Base-by-base conservation (phyloP, 2,113 vertebrate genomes). In the Grus americana region DNA sequence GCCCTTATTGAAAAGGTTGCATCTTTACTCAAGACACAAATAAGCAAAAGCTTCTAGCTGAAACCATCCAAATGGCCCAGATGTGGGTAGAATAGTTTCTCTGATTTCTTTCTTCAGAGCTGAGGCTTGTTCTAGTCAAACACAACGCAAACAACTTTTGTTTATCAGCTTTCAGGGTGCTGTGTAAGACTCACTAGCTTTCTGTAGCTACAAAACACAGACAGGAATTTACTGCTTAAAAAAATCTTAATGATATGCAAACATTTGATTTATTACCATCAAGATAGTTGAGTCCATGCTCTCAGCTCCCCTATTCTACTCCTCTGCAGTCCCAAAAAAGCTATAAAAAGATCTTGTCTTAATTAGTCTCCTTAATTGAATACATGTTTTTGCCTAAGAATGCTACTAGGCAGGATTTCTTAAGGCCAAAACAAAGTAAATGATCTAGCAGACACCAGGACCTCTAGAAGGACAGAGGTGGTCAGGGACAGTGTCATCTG, bases 181-280 rank as follows among this genome's bases (percentile, higher is more conserved):
- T 74, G 15, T 47, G 34, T 21, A 81, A 93, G 55, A 73, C 26
- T 55, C 50, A 36, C 1, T 9, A 76, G 27, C 42, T 93, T 95
- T 81, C 55, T 9, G 6, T 52, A 79, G 38, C 44, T 79, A 58
- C 34, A 79, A 78, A 75, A 63, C 74, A 89, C 36, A 74, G 44
- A 84, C 70, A 88, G 46, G 71, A 96, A 93, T 86, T 88, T 90
- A 93, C 24, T 74, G 59, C 88, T 86, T 81, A 55, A 59, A 73
- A 86, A 20, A 47, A 71, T 34, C 50, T 80, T 80, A 67, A 55
- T 72, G 49, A 79, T 49, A 73, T 13, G 22, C 27, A 93, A 70
- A 71, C 17, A 46, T 54, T 47, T 79, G 38, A 90, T 78, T 74
- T 92, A 88, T 67, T 50, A 84, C 42, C 52, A 79, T 40, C 52